Evolutionary conservation across 2,113 vertebrate species (phyloP), one percentile per base, ranked within the genome.

Genomic region (Heterochromis multidens): DNA sequence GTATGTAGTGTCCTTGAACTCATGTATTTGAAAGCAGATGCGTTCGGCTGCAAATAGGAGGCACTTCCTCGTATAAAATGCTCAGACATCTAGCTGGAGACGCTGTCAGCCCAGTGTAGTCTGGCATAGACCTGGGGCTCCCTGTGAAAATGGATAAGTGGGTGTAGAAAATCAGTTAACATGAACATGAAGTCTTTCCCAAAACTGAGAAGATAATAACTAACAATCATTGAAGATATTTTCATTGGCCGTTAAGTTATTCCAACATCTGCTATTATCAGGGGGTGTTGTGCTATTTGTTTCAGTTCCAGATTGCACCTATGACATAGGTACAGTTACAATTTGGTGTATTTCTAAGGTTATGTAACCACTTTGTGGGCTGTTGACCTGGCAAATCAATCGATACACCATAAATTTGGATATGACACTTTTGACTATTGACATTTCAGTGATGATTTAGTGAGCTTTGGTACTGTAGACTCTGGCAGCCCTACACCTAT

Each of bases 1-100:
- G 49, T 70, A 52, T 57, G n/a, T 31, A 14, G 76, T 27, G 85
- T 89, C 89, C 83, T 88, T 91, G 87, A 90, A 86, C 74, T 77
- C 11, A 1, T 25, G 54, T 17, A 43, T 88, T 80, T 87, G 61
- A 85, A 60, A 52, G 57, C 35, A 57, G 29, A 77, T 27, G 33
- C 29, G 33, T 76, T 86, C 8, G 13, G 35, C 49, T 81, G 61
- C 43, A 82, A 77, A 87, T 12, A 59, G 40, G 70, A 83, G n/a
- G 10, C 46, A 27, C 35, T 79, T 12, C 5, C 25, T 70, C 52
- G 7, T 54, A 27, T 56, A 19, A 86, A 86, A 70, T 59, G 21
- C 12, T 61, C 56, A 0, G 57, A 61, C 65, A 61, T 65, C 72
- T 61, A 67, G 19, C 58, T 54, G 60, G 60, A 61, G 43, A 23